Percentiles rank a stretch among this genome's conserved stretches.
Conservation (phyloP, 2,888 invertebrate species). For the Nymphalis c-album region DNA sequence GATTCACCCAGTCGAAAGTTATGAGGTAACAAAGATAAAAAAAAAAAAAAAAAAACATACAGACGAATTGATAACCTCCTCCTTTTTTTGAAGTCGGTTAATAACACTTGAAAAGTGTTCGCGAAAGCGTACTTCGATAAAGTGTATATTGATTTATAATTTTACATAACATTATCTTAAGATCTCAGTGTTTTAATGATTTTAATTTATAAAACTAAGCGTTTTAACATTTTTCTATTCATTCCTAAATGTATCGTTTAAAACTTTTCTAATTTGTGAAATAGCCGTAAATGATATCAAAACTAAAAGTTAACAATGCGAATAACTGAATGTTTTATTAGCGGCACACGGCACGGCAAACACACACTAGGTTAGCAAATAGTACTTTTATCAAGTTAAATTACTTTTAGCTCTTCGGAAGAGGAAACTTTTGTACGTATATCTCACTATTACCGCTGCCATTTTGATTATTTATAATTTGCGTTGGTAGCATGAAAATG, state of each 20-base stretch:
- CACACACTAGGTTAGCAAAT: constrained; percentile 62
- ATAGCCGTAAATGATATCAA: constrained; percentile 55
- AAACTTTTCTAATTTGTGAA: constrained; percentile 52
- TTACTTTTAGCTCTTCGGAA: constrained; percentile 57
- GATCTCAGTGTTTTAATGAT: too few species aligned
- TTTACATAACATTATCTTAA: too few species aligned
- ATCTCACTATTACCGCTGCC: constrained; percentile 38
- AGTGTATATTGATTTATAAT: too few species aligned
- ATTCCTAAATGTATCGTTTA: constrained; percentile 40
- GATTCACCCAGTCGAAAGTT: too few species aligned
- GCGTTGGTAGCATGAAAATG: too few species aligned
- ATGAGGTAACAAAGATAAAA: too few species aligned
- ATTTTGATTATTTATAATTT: constrained; percentile 36
- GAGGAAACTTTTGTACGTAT: constrained; percentile 51
- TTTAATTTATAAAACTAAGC: background rate
- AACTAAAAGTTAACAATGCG: constrained; percentile 51
- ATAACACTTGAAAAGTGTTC: too few species aligned
- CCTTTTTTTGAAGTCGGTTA: too few species aligned
- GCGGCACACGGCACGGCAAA: constrained; percentile 48
- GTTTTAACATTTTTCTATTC: constrained; percentile 14
- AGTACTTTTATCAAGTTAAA: constrained; percentile 64
- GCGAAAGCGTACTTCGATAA: too few species aligned
- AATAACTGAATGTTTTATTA: constrained; percentile 64
- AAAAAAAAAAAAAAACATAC: too few species aligned
- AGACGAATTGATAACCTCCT: too few species aligned